Base-by-base conservation (phyloP, 2,113 vertebrate species). In the Tor tambroides region DNA sequence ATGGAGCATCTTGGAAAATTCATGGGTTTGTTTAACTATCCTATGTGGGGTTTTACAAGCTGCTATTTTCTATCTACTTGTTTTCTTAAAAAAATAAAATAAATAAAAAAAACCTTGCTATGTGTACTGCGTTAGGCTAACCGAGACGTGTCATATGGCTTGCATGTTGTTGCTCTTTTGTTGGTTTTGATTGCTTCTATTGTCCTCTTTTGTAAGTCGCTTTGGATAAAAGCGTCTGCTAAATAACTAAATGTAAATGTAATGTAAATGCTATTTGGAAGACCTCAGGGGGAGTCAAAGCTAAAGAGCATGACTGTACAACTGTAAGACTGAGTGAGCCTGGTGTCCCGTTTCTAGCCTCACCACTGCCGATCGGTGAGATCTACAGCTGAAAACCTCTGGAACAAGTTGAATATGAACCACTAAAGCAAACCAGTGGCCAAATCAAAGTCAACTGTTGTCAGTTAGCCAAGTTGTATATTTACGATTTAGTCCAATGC, bases 401-500 rank as follows among this genome's bases (percentile, higher is more conserved):
- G 10, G 19, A 74, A 74, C n/a, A 74, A 11, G 32, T 14, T 43
- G 21, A 74, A 46, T 23, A 67, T 69, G 43, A 46, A 46, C 11
- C 43, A 46, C 10, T 71, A 32, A 35, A 2, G 71, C 71, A n/a
- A 9, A 14, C 71, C 71, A 43, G 23, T 74, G 71, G 35, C 19
- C 74, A 77, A 49, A 46, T 19, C 23, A 19, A 41, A 76, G 30
- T 49, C 14, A 49, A 49, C 7, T n/a, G 2, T 30, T 3, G 35
- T 43, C 35, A 74, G 35, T n/a, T 14, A 63, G 9, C 59, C 3
- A 26, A 26, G 59, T 11, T 77, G n/a, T 28, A 65, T 10, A 35
- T 59, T 80, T 23, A 49, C 5, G 26, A 67, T 43, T 82, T 67
- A 61, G 80, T 82, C 80, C 41, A 30, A 49, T 67, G 38, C 38